Evolutionary conservation across 1,140 invertebrate species (phyloP).

Genomic region (Aphis craccivora): DNA sequence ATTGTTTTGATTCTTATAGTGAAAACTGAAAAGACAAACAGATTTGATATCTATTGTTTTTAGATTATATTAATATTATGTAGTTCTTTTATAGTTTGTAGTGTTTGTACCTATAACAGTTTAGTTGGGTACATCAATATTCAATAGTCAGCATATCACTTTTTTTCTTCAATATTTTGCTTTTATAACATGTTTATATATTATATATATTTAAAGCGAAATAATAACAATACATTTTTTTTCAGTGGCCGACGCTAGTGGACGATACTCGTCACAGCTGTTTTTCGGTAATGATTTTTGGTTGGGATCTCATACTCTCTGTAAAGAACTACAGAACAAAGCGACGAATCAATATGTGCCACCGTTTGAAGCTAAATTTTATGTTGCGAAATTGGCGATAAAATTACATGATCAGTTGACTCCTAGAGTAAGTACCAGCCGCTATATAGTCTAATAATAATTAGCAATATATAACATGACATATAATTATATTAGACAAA

Average conservation of each 20-base stretch:
- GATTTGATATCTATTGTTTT: background rate
- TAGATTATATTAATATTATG: background rate
- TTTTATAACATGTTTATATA: background rate
- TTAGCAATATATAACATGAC: background rate
- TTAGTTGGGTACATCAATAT: background rate
- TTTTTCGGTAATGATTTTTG: conserved; percentile 84
- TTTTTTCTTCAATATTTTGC: background rate
- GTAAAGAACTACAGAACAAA: conserved; percentile 63
- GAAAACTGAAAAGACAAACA: background rate
- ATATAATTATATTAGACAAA: background rate
- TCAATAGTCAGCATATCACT: background rate
- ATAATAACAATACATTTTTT: conserved; percentile 59
- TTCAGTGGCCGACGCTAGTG: conserved; percentile 81
- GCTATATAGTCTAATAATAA: background rate
- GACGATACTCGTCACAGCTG: conserved; percentile 80
- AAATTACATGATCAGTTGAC: conserved; percentile 70
- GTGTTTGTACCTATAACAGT: background rate
- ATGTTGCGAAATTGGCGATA: conserved; percentile 72
- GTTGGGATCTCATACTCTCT: conserved; percentile 76
- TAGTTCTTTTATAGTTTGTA: background rate
- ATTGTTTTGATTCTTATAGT: background rate
- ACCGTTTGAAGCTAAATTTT: conserved; percentile 71
- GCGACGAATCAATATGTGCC: conserved; percentile 67
- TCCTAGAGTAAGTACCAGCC: conserved; percentile 69
- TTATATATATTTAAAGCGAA: background rate